These are phyloP conservation scores for Ctenopoma kingsleyae DNA, from an alignment of 2,797 vertebrate genomes.

Conservation along the genomic window DNA sequence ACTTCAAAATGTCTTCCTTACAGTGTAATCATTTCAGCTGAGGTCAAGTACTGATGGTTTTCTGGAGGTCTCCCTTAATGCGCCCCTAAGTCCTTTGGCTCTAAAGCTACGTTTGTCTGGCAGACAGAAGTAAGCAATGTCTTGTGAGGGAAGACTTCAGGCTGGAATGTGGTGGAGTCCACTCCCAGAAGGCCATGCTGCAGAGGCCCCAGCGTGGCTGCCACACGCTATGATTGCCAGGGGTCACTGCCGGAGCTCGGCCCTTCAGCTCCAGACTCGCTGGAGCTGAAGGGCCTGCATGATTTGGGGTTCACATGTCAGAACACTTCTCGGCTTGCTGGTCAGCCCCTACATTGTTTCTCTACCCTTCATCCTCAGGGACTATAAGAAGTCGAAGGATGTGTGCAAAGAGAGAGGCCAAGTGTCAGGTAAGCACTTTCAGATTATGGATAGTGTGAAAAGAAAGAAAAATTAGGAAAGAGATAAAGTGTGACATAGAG, in stretches of 20 bases:
- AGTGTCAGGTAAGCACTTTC: conserved; percentile 51
- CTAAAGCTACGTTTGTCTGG: conserved; percentile 72
- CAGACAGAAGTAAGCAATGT: conserved; percentile 74
- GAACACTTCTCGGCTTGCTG: conserved; percentile 52
- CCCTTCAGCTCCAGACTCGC: conserved; percentile 60
- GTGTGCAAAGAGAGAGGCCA: conserved; percentile 35
- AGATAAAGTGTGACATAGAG: conserved; percentile 47
- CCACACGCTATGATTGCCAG: conserved; percentile 80
- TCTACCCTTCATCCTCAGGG: conserved; percentile 48
- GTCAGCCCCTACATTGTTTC: conserved; percentile 39
- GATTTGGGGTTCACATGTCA: conserved; percentile 74
- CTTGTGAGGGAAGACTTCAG: conserved; percentile 68
- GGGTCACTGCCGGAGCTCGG: conserved; percentile 69
- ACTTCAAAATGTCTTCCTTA: conserved; percentile 76
- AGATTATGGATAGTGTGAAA: conserved; percentile 54
- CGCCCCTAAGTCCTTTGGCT: conserved; percentile 76
- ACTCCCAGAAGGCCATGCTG: conserved; percentile 71
- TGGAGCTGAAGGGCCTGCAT: conserved; percentile 27
- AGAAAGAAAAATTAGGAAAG: conserved; percentile 55
- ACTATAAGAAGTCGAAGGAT: conserved; percentile 37
- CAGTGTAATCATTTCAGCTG: conserved; percentile 74
- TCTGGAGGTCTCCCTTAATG: conserved; percentile 76
- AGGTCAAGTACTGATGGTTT: conserved; percentile 82
- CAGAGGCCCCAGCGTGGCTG: conserved; percentile 70
- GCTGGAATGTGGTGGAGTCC: conserved; percentile 69